A percentile compares a stretch with the other conserved stretches of the same genome.
Evolutionary conservation across 2,888 invertebrate species (phyloP).

Genomic region (Drosophila formosana): DNA sequence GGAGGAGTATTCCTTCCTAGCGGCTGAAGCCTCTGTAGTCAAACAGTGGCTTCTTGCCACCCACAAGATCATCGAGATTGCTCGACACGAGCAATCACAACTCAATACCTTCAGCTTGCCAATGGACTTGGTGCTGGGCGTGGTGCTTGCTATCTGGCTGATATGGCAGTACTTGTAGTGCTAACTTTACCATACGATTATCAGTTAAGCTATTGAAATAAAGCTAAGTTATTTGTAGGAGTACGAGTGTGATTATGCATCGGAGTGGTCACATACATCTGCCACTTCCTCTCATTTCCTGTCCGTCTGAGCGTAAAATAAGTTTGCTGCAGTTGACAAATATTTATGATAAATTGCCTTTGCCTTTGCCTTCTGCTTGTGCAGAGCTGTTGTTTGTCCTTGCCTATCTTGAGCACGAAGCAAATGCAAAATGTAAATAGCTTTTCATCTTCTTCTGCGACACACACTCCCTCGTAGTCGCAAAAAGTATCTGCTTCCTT

Average conservation of each 20-base stretch:
- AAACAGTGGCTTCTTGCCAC: conserved; percentile 82
- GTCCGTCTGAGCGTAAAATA: conserved; percentile 76
- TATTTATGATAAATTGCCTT: conserved; percentile 82
- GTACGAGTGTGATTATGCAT: conserved; percentile 1
- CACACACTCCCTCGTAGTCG: conserved; percentile 22
- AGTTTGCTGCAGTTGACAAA: conserved; percentile 79
- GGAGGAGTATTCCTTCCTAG: conserved; percentile 80
- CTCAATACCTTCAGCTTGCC: conserved; percentile 78
- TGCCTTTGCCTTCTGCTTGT: conserved; percentile 41
- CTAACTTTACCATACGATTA: conserved; percentile 34
- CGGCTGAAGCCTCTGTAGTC: conserved; percentile 76
- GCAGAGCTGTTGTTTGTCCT: conserved; percentile 41
- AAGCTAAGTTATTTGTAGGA: conserved; percentile 50
- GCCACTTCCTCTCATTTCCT: conserved; percentile 28
- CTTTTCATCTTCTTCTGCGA: conserved; percentile 57
- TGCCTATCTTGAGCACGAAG: conserved; percentile 29
- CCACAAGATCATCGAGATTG: conserved; percentile 75
- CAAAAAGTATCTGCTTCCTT: conserved; percentile 19
- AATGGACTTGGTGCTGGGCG: conserved; percentile 81
- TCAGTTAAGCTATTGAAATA: conserved; percentile 37
- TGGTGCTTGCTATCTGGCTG: conserved; percentile 79
- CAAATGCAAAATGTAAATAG: conserved; percentile 75
- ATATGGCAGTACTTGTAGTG: conserved; percentile 82
- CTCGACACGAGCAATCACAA: conserved; percentile 71
- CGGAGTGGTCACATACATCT: conserved; percentile 30